A percentile compares a stretch with the other conserved stretches of the same genome.
Evolutionary conservation across 2,797 vertebrate species (phyloP).

Genomic region (Hipposideros larvatus): DNA sequence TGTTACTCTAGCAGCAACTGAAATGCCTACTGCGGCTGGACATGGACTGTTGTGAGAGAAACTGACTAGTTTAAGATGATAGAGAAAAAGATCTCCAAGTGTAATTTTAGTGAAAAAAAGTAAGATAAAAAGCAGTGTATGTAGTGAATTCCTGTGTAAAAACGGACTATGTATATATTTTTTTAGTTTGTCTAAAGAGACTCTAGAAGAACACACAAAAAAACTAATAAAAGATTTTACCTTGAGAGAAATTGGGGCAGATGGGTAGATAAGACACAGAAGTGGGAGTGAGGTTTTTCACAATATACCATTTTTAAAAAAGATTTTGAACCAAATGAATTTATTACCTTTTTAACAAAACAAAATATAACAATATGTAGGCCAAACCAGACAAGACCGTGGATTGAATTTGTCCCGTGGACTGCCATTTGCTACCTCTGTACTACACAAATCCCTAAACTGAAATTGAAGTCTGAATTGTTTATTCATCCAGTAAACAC

Average conservation of each 20-base stretch:
- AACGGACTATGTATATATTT: neutral
- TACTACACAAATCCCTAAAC: neutral
- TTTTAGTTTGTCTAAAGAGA: neutral
- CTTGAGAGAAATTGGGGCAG: neutral
- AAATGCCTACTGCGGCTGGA: neutral
- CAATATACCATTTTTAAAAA: neutral
- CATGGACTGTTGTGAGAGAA: neutral
- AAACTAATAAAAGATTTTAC: neutral
- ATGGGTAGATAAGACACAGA: neutral
- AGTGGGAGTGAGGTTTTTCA: neutral
- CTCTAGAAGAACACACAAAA: neutral
- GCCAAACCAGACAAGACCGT: neutral
- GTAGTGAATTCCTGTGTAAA: neutral
- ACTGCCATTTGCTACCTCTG: neutral
- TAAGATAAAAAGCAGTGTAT: neutral
- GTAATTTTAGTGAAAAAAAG: neutral
- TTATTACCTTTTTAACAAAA: neutral
- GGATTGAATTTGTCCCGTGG: neutral
- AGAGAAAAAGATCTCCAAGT: neutral
- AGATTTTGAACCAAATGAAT: neutral
- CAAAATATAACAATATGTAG: constrained; percentile 3
- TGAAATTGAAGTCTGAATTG: neutral
- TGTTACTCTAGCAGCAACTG: neutral
- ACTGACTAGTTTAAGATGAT: neutral
- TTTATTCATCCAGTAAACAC: neutral